Conservation (phyloP, 2,797 vertebrate genomes). For the Cyprinella venusta region DNA sequence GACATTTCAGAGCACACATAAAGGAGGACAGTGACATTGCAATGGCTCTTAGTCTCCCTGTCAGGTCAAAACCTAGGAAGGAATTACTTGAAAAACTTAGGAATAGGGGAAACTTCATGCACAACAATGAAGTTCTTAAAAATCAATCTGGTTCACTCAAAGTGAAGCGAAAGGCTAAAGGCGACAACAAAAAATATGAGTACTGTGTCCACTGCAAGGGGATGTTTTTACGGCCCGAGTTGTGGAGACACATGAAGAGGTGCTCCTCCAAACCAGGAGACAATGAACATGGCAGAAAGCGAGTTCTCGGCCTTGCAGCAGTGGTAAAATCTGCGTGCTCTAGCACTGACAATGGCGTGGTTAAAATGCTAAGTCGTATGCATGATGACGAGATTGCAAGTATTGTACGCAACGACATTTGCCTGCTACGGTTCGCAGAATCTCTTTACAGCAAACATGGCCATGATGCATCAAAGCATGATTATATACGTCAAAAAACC, state of each 20-base stretch:
- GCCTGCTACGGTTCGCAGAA: constrained; percentile 30
- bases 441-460: constrained; percentile 56
- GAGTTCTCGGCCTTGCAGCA: not conserved
- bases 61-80: not conserved
- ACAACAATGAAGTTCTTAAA: not conserved
- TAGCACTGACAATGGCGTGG: not conserved
- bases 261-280: not conserved
- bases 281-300: not conserved
- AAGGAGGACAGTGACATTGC: not conserved
- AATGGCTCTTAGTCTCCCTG: not conserved
- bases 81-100: not conserved
- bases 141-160: constrained; percentile 18
- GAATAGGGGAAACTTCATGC: constrained; percentile 13
- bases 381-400: not conserved
- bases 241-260: constrained; percentile 12
- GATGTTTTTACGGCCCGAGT: not conserved
- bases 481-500: constrained; percentile 56
- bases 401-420: not conserved
- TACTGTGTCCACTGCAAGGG: constrained; percentile 8
- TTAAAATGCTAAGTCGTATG: constrained; percentile 6
- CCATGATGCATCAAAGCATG: constrained; percentile 55
- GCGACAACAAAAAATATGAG: not conserved
- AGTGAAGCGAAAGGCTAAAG: constrained; percentile 16
- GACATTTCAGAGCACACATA: no score
- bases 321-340: not conserved